These are phyloP conservation scores for Murina feae DNA, from an alignment of 2,113 vertebrate species.

Conservation along the genomic window DNA sequence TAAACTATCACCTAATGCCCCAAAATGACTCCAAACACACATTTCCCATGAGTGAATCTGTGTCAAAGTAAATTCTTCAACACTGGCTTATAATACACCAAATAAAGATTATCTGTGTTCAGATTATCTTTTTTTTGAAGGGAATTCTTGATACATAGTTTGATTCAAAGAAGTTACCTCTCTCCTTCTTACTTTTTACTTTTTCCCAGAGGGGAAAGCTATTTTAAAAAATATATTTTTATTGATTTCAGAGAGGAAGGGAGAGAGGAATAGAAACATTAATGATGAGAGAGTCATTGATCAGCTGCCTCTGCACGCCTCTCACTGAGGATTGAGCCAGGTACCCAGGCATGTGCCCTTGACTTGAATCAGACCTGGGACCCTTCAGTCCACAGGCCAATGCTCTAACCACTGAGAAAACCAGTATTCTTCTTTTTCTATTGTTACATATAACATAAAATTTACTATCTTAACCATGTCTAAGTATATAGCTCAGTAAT, in stretches of 20 bases:
- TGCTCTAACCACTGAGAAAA: no score
- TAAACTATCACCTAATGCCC: conserved; percentile 70
- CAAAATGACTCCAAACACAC: conserved; percentile 54
- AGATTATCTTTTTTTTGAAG: neutral
- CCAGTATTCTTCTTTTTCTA: neutral
- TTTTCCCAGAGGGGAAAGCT: no score
- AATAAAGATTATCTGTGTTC: neutral
- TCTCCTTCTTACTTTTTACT: neutral
- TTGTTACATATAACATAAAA: neutral
- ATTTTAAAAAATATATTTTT: neutral
- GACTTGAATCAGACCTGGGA: no score
- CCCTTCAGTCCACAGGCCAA: no score
- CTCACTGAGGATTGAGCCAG: no score
- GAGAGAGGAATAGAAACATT: no score
- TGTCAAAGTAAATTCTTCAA: conserved; percentile 46
- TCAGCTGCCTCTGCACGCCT: no score
- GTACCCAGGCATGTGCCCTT: no score
- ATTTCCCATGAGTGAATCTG: conserved; percentile 56
- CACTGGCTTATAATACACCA: conserved; percentile 28
- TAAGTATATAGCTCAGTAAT: neutral
- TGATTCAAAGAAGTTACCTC: neutral
- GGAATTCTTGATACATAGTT: neutral
- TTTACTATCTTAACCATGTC: neutral
- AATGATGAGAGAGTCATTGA: no score
- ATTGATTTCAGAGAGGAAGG: neutral